phyloP scores from a whole-genome alignment of 2,888 invertebrate genomes.

The Strigamia crassipes region DNA sequence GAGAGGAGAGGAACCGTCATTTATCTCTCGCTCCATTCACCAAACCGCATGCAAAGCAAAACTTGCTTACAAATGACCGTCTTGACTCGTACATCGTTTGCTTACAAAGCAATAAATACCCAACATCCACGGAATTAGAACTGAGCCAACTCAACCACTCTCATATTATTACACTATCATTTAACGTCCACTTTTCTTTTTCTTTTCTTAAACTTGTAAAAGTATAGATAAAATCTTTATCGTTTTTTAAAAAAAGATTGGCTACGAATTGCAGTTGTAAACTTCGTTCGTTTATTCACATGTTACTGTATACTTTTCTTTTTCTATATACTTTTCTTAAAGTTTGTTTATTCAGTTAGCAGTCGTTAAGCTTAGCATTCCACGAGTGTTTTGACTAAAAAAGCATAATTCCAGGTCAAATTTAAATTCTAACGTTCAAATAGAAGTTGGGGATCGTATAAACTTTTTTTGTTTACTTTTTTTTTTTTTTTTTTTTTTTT shows the following conservation, averaged over 20 bases:
- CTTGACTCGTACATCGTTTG: constrained; percentile 35
- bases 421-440: not conserved
- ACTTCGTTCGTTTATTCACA: not conserved
- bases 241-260: not conserved
- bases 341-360: not conserved
- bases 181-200: not conserved
- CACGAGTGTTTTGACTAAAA: not conserved
- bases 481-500: not conserved
- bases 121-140: constrained; percentile 22
- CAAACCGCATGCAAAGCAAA: constrained; percentile 42
- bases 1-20: not conserved
- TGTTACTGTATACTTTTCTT: not conserved
- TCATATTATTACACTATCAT: not conserved
- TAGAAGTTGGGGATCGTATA: not conserved
- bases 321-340: not conserved
- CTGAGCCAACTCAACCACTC: constrained; percentile 16
- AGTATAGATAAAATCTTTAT: not conserved
- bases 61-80: constrained; percentile 42
- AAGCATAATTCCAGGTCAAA: not conserved
- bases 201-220: not conserved
- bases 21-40: constrained; percentile 40
- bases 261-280: not conserved
- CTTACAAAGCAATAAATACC: constrained; percentile 32
- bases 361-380: not conserved
- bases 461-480: not conserved